These are phyloP conservation scores for Eristalinus sepulchralis DNA, from an alignment of 2,888 invertebrate genomes.

Conservation along the genomic window DNA sequence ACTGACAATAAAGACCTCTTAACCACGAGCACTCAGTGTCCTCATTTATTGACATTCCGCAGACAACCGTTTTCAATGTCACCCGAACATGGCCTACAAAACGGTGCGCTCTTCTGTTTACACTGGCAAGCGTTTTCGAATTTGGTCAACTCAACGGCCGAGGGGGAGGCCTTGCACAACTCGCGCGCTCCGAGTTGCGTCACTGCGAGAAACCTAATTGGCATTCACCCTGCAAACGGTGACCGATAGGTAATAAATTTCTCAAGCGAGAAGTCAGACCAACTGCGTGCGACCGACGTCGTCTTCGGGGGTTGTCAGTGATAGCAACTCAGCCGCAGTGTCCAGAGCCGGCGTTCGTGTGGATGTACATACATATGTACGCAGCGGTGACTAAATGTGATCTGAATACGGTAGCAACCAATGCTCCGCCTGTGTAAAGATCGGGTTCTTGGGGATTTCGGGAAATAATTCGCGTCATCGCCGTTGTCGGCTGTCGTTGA, in stretches of 20 bases:
- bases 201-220: conserved; percentile 31
- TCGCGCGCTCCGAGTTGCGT: conserved; percentile 33
- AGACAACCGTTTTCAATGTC: conserved; percentile 47
- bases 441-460: conserved; percentile 25
- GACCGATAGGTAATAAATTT: conserved; percentile 50
- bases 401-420: conserved; percentile 40
- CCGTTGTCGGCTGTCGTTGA: conserved; percentile 16
- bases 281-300: conserved; percentile 12
- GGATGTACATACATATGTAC: neutral
- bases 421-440: neutral
- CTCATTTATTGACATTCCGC: conserved; percentile 11
- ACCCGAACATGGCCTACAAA: conserved; percentile 37
- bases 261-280: conserved; percentile 39
- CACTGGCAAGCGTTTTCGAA: conserved; percentile 21
- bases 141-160: neutral
- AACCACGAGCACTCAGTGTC: neutral
- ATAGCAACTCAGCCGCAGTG: conserved; percentile 39
- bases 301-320: neutral
- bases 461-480: conserved; percentile 41
- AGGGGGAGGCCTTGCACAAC: conserved; percentile 17
- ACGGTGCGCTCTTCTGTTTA: conserved; percentile 26
- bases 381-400: conserved; percentile 30
- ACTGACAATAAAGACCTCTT: conserved; percentile 49
- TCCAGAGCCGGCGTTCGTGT: conserved; percentile 22
- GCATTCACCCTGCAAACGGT: conserved; percentile 33